These are phyloP conservation scores for Brachionus calyciflorus DNA, from an alignment of 1,140 invertebrate genomes.

Conservation along the genomic window DNA sequence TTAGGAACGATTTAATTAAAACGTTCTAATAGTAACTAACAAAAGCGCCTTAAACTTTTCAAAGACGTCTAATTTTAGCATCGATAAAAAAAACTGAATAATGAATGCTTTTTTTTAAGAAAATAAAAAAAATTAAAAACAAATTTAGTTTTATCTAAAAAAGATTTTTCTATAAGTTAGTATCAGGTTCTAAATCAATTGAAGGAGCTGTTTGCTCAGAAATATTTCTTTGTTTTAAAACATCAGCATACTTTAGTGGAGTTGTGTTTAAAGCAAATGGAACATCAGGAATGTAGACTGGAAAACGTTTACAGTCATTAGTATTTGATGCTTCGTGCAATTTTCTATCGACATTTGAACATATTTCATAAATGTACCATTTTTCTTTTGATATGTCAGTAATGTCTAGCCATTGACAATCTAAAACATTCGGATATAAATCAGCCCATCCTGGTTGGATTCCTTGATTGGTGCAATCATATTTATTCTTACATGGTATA, in stretches of 20 bases:
- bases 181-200: not conserved
- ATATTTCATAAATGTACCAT: conserved; percentile 20
- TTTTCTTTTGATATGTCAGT: not conserved
- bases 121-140: too few species aligned
- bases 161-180: not conserved
- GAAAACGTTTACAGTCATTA: conserved; percentile 12
- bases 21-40: too few species aligned
- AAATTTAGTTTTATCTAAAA: too few species aligned
- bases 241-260: not conserved
- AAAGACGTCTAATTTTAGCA: too few species aligned
- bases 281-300: not conserved
- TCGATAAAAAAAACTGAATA: too few species aligned
- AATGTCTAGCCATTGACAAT: conserved; percentile 12
- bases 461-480: not conserved
- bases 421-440: not conserved
- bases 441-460: conserved; percentile 4
- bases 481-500: not conserved
- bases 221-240: not conserved
- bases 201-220: not conserved
- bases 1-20: too few species aligned
- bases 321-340: not conserved
- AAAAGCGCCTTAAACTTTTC: too few species aligned
- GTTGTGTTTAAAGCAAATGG: not conserved
- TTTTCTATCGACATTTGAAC: conserved; percentile 1
- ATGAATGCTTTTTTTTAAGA: too few species aligned